Evolutionary conservation across 2,888 invertebrate genomes (phyloP), one percentile per base, ranked within the genome.

Genomic region (Plebejus argus): DNA sequence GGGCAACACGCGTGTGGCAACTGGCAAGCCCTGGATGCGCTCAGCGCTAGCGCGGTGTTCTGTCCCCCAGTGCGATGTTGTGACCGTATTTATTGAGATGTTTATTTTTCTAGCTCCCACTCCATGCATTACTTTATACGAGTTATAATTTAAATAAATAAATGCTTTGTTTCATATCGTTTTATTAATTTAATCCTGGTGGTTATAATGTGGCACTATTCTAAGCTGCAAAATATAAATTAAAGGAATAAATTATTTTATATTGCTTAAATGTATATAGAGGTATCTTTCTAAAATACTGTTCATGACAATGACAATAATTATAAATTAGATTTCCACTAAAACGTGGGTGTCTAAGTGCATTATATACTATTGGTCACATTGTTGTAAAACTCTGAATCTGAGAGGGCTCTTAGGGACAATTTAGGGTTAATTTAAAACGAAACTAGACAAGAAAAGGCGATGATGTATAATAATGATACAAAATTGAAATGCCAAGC

Each of bases 61-160:
- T 77, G 76, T 78, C 66, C 71, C 79, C 79, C 79, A 79, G 76
- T 81, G 80, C 79, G 79, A 78, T 78, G 78, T 80, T 81, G 79
- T 82, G 83, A 86, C 84, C 87, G 86, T 91, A 90, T 91, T 92
- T 91, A 92, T 92, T 91, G 85, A 92, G 90, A 92, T 91, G 90
- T 92, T 93, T 93, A 93, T 93, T 92, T 92, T 92, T 92, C 83
- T 91, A 90, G 85, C 87, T 85, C 87, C 87, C 89, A 85, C 83
- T 84, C 86, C 86, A 86, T 87, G 84, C 87, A 88, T 89, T 85
- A 85, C 86, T 87, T 86, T 85, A 86, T 90, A 88, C 88, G 86
- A 86, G 89, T 90, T 88, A 89, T 87, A 84, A 86, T 86, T 83
- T 83, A 83, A 88, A 89, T 86, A 90, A 89, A 90, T 90, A 89